phyloP scores from a whole-genome alignment of 2,797 vertebrate genomes.

The Spondyliosoma cantharus region DNA sequence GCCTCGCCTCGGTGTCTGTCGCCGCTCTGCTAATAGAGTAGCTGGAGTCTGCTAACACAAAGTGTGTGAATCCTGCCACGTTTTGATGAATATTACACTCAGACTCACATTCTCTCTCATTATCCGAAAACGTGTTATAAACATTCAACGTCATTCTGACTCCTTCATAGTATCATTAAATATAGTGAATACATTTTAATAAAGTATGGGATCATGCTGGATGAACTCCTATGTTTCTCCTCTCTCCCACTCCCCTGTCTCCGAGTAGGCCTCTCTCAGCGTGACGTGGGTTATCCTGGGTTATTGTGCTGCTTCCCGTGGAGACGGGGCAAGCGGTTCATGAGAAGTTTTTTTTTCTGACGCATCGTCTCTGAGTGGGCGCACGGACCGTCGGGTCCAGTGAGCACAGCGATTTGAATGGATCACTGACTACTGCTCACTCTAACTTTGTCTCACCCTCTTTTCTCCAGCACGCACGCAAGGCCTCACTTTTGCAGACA shows the following conservation, averaged over 20 bases:
- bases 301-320: slow-evolving; percentile 30
- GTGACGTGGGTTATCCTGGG: slow-evolving; percentile 28
- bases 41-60: no score
- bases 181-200: no score
- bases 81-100: background rate
- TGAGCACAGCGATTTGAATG: slow-evolving; percentile 56
- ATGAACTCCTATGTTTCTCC: slow-evolving; percentile 18
- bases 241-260: background rate
- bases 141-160: background rate
- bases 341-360: slow-evolving; percentile 31
- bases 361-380: slow-evolving; percentile 37
- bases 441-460: slow-evolving; percentile 24
- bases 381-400: slow-evolving; percentile 56
- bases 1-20: no score
- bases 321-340: slow-evolving; percentile 36
- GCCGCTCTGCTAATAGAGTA: no score
- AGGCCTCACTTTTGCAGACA: slow-evolving; percentile 15
- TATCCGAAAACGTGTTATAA: no score
- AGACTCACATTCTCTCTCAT: no score
- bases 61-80: background rate
- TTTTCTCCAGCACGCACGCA: slow-evolving; percentile 16
- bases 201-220: background rate
- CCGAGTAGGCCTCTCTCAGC: slow-evolving; percentile 17
- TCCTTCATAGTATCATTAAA: background rate
- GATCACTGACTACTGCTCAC: slow-evolving; percentile 65